Evolutionary conservation across 1,140 invertebrate genomes (phyloP), one percentile per base, ranked within the genome.

Genomic region (Drosophila guanche): DNA sequence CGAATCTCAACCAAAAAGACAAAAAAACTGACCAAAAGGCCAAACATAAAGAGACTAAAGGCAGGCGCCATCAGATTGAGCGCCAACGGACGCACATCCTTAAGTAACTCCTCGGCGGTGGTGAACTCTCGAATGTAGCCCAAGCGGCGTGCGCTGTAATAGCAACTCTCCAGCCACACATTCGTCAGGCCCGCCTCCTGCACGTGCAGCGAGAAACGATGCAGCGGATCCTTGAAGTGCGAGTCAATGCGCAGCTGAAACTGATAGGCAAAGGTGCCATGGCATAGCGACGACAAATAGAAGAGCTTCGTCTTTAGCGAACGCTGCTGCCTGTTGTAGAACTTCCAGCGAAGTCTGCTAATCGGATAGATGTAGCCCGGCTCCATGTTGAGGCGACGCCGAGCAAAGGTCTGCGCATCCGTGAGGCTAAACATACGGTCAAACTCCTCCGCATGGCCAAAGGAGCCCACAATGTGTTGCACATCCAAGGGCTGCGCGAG

Each of bases 241-340:
- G 83, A 88, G 42, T 83, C 83, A 10, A 69, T 58, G 5, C 62
- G 54, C 10, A 88, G n/a, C 46, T 79, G 84, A 14, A 79, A 88
- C 55, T 89, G 84, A 52, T 40, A 54, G 0, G 84, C 79, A 57
- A 61, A 89, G 5, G 84, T 60, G 1, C 79, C 83, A 16, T 79
- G 74, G 42, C 84, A 89, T 0, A 89, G 50, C 3, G n/a, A 12
- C 0, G 83, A 76, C 2, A 89, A 29, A 50, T 57, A 72, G 51
- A 88, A 88, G 2, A 63, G 75, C 4, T 88, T 89, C 14, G 79
- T 66, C 6, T 37, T 41, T 7, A 88, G 40, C 22, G 53, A 83
- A 0, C 71, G 54, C 40, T 88, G 83, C 53, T 88, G 83, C 12
- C 54, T 2, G 14, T 46, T 37, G 2, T 79, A 43, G 23, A 88